Evolutionary conservation across 2,797 vertebrate genomes (phyloP).

Genomic region (Clarias platycephalus): DNA sequence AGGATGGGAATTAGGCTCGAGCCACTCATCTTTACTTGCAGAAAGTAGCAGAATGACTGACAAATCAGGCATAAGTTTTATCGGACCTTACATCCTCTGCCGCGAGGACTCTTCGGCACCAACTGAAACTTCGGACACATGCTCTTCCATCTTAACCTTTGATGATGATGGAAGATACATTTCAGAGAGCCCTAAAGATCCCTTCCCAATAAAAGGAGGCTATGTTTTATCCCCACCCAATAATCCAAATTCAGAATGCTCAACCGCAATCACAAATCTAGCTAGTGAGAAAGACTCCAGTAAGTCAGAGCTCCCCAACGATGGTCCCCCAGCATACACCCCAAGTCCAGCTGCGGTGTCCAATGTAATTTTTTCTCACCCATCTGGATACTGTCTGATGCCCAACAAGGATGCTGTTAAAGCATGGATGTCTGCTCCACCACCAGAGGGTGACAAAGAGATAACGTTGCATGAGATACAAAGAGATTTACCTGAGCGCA

Average conservation of each 20-base stretch:
- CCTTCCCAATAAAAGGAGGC: constrained; percentile 56
- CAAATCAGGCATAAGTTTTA: constrained; percentile 66
- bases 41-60: constrained; percentile 44
- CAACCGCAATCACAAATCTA: neutral
- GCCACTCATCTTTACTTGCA: neutral
- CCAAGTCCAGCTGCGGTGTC: constrained; percentile 40
- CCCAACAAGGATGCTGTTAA: constrained; percentile 44
- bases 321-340: constrained; percentile 49
- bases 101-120: constrained; percentile 40
- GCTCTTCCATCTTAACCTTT: neutral
- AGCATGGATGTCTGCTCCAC: neutral
- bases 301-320: neutral
- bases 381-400: constrained; percentile 68
- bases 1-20: constrained; percentile 10
- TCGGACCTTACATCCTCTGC: constrained; percentile 73
- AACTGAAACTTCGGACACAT: constrained; percentile 6
- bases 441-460: constrained; percentile 16
- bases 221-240: constrained; percentile 37
- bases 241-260: neutral
- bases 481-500: neutral
- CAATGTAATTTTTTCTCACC: constrained; percentile 41
- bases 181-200: constrained; percentile 37
- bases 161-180: neutral
- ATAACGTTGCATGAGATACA: neutral
- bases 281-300: neutral